phyloP scores from a whole-genome alignment of 2,888 invertebrate genomes.

The Dryocosmus kuriphilus region DNA sequence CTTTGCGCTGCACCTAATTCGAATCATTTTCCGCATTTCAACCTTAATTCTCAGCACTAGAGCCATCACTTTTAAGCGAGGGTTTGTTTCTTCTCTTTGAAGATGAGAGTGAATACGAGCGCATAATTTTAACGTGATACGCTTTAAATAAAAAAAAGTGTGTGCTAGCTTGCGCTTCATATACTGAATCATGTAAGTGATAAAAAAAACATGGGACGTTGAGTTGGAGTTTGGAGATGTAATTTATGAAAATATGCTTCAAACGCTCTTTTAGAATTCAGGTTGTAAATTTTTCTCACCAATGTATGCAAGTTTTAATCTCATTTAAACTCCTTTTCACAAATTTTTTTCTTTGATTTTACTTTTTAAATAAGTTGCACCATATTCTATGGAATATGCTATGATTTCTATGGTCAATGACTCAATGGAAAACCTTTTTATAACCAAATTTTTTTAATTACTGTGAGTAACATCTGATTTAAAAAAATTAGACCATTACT shows the following conservation, averaged over 20 bases:
- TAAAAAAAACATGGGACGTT: neutral
- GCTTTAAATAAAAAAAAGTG: neutral
- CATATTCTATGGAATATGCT: neutral
- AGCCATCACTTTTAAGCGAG: neutral
- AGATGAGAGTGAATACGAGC: conserved; percentile 2
- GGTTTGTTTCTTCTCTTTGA: neutral
- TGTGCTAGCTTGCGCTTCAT: neutral
- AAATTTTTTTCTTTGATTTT: neutral
- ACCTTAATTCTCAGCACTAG: neutral
- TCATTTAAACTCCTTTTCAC: neutral
- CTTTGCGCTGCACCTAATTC: neutral
- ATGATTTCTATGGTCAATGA: neutral
- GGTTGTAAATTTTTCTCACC: neutral
- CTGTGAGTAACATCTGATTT: too few species aligned
- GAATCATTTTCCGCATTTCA: neutral
- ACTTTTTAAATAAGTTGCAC: neutral
- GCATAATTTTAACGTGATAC: conserved; percentile 9
- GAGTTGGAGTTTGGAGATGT: neutral
- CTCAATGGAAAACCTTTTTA: too few species aligned
- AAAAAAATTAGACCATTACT: too few species aligned
- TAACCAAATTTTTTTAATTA: too few species aligned
- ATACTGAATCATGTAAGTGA: conserved; percentile 5
- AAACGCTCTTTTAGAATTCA: neutral
- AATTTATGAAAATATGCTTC: neutral
- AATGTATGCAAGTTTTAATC: neutral